Conservation (phyloP, 2,888 invertebrate genomes). For the Caenorhabditis zanzibari region DNA sequence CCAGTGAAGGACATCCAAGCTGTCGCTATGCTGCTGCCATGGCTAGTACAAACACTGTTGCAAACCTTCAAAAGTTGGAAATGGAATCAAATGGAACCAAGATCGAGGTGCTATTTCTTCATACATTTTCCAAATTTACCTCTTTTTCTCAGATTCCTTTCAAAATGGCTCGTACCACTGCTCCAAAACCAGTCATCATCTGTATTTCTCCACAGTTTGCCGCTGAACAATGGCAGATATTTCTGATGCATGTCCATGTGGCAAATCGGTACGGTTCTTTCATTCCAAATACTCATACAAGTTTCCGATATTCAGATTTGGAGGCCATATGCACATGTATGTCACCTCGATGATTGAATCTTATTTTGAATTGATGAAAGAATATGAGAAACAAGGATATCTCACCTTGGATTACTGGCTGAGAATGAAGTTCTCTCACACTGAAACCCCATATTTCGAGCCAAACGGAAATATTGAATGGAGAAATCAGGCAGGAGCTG, state of each 20-base stretch:
- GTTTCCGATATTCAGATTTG: conserved; percentile 52
- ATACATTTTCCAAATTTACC: too few species aligned
- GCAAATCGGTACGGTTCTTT: conserved; percentile 52
- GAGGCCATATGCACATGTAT: conserved; percentile 68
- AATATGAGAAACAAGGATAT: conserved; percentile 67
- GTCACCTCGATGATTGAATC: conserved; percentile 66
- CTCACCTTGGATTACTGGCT: conserved; percentile 67
- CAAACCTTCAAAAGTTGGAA: conserved; percentile 29
- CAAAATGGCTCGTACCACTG: conserved; percentile 44
- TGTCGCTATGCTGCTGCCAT: conserved; percentile 49
- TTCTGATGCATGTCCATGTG: conserved; percentile 67
- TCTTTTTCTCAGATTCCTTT: too few species aligned
- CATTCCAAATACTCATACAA: neutral
- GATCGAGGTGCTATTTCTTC: conserved; percentile 34
- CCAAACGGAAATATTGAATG: conserved; percentile 70
- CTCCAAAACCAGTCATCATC: conserved; percentile 60
- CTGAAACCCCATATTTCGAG: conserved; percentile 61
- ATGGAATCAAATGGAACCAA: conserved; percentile 38
- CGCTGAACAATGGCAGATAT: conserved; percentile 70
- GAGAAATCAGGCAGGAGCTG: conserved; percentile 70
- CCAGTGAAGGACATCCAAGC: conserved; percentile 34
- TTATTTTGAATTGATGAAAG: conserved; percentile 63
- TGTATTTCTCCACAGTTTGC: conserved; percentile 71
- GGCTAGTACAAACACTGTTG: conserved; percentile 33
- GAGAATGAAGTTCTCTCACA: conserved; percentile 49